Base-by-base conservation (phyloP, 2,113 vertebrate genomes). In the Leucoraja erinaceus region DNA sequence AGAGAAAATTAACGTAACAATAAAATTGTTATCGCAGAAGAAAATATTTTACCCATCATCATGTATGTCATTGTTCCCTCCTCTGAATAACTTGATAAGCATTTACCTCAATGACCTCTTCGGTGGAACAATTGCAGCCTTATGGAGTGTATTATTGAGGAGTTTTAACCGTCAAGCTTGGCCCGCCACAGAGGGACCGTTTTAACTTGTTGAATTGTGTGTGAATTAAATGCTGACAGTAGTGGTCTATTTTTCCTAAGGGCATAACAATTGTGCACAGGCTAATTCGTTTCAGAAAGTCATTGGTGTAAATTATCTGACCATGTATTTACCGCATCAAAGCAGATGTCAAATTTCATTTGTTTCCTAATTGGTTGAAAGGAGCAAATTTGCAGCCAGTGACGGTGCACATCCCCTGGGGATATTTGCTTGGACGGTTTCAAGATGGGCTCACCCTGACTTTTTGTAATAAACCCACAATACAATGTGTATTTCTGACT, bases 161-260 rank as follows among this genome's bases (percentile, higher is more conserved):
- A 59, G 33, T 9, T 84, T 84, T 25, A 84, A 84, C 47, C 9
- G 20, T 20, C 0, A 8, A 1, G 8, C 54, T 25, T 56, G 8
- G 54, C 54, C 81, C 81, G 22, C 22, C 47, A 84, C 81, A 20
- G 33, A 22, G 20, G 20, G 5, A 28, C 77, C 77, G 59, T 84
- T 84, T 84, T 84, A 47, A 54, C 54, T 18, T 83, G 79, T 83
- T 83, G 47, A 84, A 84, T 84, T 20, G 81, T 25, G 18, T 84
- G 81, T 59, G 54, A 56, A 59, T 84, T 4, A 84, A 84, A 54
- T 84, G 47, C 81, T 84, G 54, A 84, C 81, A 84, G 20, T 59
- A 25, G 6, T 54, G 59, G 81, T 22, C 81, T 6, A 5, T 59
- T 59, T 84, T 28, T 59, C 38, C 81, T 9, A 47, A 59, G 81